Evolutionary conservation across 2,797 vertebrate genomes (phyloP), one percentile per base, ranked within the genome.

Genomic region (Pteropus rufus): DNA sequence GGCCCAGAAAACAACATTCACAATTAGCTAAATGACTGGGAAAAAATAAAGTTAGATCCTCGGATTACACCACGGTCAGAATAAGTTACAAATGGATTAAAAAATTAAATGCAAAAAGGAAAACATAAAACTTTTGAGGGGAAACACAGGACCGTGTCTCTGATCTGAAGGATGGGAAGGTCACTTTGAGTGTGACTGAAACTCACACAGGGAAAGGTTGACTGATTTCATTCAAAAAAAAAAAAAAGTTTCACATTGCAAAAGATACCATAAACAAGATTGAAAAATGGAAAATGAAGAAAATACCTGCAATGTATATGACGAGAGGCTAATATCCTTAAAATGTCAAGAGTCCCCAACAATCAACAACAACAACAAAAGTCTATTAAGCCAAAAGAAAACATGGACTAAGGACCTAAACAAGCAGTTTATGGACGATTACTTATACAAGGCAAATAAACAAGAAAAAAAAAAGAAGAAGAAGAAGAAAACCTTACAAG

Each of bases 291-390:
- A 73, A 89, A 93, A 52, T 16, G 3, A 0, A 1, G 2, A 10
- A 14, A 3, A 39, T 4, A 73, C 62, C 62, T 70, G 4, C 23
- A 64, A 81, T 36, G 36, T 54, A 23, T 46, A n/a, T 23, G 14
- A 92, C 56, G 58, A 93, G 60, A 77, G 3, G 11, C 31, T 34
- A 54, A 41, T n/a, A 18, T 67, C 58, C 76, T 89, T 95, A 64
- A 84, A 82, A 89, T 54, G 26, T 31, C 12, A 95, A 94, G 44
- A 46, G 0, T 65, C 11, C 36, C 77, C 81, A 67, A 56, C 34
- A 75, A 91, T 75, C 93, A 83, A 89, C 23, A 92, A 87, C 93
- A 86, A 89, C 19, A 92, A 87, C 84, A 90, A 89, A 77, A 18
- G 2, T 62, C 34, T 65, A 81, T 31, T 23, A 92, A 76, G 41